Base-by-base conservation (phyloP, 53 echinoderm and acorn worm genomes). In the Crossaster papposus region DNA sequence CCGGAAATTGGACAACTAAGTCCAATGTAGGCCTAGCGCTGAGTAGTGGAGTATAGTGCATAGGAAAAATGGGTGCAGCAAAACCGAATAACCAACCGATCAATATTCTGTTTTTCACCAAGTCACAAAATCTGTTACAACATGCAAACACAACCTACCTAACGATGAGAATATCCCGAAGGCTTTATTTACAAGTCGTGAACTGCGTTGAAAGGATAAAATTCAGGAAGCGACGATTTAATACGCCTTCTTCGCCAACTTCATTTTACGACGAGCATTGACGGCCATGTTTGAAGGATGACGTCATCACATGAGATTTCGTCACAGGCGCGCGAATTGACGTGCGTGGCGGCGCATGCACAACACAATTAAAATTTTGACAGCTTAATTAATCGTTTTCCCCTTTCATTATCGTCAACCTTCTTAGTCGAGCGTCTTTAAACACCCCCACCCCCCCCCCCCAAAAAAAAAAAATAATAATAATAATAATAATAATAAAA, bases 221-320 rank as follows among this genome's bases (percentile, higher is more conserved):
- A 83, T 83, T 83, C 87, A 53, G 87, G 63, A 87, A 54, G 77
- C 77, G 77, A 74, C 76, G 75, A 76, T 13, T 7, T 9, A 44
- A n/a, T 53, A 53, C 54, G 53, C 85, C 33, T n/a, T 38, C 70
- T 64, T 35, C 72, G 26, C 50, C 36, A 74, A 58, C 74, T 76
- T 32, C 87, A 87, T 87, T 63, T 72, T 72, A 87, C 77, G 51
- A 35, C 77, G 18, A 33, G 87, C 30, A 33, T 34, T 14, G 87
- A 87, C 87, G 77, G 87, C 87, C 87, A 87, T 87, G 74, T 87
- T n/a, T 87, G 87, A 62, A 36, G 23, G 34, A 72, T 87, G 87
- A 87, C 87, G 87, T 87, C 87, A 87, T 54, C 58, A 15, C 65
- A 65, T 65, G 28, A 4, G 85, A 53, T 73, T 53, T 85, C 72